Evolutionary conservation across 2,888 invertebrate genomes (phyloP), one percentile per base, ranked within the genome.

Genomic region (Ennomos fuscantarius): DNA sequence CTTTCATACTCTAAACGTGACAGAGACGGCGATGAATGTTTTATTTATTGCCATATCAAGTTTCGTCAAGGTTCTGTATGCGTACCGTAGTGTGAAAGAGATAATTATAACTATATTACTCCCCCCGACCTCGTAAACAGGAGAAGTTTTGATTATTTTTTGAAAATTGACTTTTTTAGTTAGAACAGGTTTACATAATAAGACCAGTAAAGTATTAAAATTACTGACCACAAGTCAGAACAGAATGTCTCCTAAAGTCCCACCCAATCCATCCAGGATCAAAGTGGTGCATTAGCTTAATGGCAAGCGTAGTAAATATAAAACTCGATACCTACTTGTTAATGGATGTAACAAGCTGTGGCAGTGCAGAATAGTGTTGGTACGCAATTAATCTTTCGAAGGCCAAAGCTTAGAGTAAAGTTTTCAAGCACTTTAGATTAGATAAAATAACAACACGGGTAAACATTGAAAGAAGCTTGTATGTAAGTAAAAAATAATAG

Each of bases 11-110:
- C 0, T 39, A 51, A 13, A 73, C 33, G 47, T 36, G 72, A 85
- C 54, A 66, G 77, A 74, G 84, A 84, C 51, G 51, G 75, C 50
- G 51, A 51, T 65, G 76, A 74, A 78, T 84, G 82, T 85, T 87
- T 86, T 84, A 88, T 89, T 89, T 88, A 90, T 87, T 88, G 80
- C 86, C 85, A 81, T 89, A 90, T 90, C 83, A 84, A 82, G 86
- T 86, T 84, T 53, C 58, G 49, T 49, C 45, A 40, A 44, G 72
- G 73, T 73, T 72, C 55, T 68, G 74, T 74, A 75, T 73, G 24
- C 6, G 6, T 73, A 63, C 69, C 62, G 65, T 56, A 61, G 84
- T 76, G 77, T 62, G 81, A 87, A 67, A 73, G 86, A 78, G 85
- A 88, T 67, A 62, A 69, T 74, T 70, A 76, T 79, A 78, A 74